Evolutionary conservation across 2,797 vertebrate species (phyloP).

Genomic region (Pangasius krempfi): DNA sequence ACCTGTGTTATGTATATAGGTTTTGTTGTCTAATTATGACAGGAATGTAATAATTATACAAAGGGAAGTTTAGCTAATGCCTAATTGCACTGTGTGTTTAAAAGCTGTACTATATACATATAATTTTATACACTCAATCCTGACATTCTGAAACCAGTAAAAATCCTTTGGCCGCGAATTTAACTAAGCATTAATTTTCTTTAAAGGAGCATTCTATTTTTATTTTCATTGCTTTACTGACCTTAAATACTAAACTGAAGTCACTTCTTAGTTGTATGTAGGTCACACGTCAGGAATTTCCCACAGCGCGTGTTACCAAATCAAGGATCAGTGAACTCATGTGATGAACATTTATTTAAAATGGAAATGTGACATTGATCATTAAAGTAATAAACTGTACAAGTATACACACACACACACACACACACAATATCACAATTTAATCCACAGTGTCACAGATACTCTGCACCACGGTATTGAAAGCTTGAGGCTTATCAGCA

Average conservation of each 20-base stretch:
- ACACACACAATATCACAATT: background rate
- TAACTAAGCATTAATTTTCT: background rate
- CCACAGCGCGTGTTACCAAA: background rate
- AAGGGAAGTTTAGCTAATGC: background rate
- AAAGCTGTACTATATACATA: too few relatives aligned
- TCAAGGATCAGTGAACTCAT: background rate
- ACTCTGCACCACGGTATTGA: constrained; percentile 37
- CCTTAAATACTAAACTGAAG: background rate
- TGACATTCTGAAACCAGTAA: background rate
- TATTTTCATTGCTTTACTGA: background rate
- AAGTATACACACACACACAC: constrained; percentile 8
- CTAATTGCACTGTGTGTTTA: background rate
- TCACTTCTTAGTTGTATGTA: background rate
- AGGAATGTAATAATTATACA: background rate
- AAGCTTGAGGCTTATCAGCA: constrained; percentile 44
- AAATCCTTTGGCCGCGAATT: background rate
- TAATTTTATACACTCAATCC: background rate
- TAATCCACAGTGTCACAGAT: constrained; percentile 44
- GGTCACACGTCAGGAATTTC: background rate
- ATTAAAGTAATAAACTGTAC: background rate
- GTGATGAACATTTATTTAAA: constrained; percentile 16
- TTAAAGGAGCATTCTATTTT: background rate
- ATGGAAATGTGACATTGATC: background rate
- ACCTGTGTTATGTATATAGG: background rate
- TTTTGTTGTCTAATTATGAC: background rate